phyloP scores from a whole-genome alignment of 1,140 invertebrate genomes.

The Stegodyphus dumicola region DNA sequence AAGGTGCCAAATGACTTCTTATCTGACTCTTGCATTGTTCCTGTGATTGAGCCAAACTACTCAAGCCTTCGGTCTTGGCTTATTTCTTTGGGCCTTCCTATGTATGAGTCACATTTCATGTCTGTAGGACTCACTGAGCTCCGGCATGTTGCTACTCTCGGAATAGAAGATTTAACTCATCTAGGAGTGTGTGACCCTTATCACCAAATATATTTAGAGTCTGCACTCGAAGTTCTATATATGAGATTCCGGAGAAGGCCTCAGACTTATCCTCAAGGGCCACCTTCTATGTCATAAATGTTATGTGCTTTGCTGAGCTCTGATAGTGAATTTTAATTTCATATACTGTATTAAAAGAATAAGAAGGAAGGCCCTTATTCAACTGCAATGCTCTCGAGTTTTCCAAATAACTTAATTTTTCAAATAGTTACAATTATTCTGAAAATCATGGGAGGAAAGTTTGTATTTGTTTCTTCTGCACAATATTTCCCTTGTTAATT shows the following conservation, averaged over 20 bases:
- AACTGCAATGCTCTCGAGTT: neutral
- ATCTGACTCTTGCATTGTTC: slow-evolving; percentile 66
- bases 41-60: slow-evolving; percentile 68
- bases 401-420: neutral
- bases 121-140: slow-evolving; percentile 30
- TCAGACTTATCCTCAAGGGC: slow-evolving; percentile 48
- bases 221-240: slow-evolving; percentile 37
- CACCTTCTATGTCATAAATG: slow-evolving; percentile 23
- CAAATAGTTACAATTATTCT: neutral
- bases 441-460: neutral
- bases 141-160: slow-evolving; percentile 21
- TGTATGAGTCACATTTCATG: slow-evolving; percentile 66
- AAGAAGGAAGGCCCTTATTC: neutral
- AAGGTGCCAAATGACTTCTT: slow-evolving; percentile 69
- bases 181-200: slow-evolving; percentile 28
- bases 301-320: neutral
- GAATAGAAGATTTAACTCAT: slow-evolving; percentile 23
- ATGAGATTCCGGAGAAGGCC: slow-evolving; percentile 35
- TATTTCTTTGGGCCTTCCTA: slow-evolving; percentile 68
- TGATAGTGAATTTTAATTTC: neutral
- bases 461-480: too few relatives aligned
- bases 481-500: too few relatives aligned
- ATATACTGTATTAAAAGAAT: neutral
- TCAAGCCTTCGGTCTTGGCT: slow-evolving; percentile 67
- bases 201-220: slow-evolving; percentile 46